Base-by-base conservation (phyloP, 2,113 vertebrate genomes). In the Tachysurus vachellii region DNA sequence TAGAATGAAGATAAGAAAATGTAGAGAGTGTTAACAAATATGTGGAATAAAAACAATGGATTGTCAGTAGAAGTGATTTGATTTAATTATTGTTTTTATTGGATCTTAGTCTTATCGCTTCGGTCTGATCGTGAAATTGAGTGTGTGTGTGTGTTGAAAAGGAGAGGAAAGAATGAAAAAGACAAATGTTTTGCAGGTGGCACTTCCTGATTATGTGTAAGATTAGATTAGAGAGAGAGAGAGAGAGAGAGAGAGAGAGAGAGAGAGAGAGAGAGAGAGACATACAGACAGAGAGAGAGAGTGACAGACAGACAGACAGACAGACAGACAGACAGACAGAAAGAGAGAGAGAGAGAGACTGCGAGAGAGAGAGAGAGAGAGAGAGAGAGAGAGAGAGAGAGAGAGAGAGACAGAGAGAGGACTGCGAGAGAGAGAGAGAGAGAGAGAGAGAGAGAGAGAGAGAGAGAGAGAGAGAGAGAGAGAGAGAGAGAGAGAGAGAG, bases 161-260 rank as follows among this genome's bases (percentile, higher is more conserved):
- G 14, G 19, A 13, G 14, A 23, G 50, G 42, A 36, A 64, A 71
- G 73, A 81, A 85, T 26, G 26, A 44, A 79, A 88, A 31, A 77
- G 26, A 44, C 1, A 12, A 16, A 54, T 31, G 31, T 54, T 56
- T 70, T 50, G n/a, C 80, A 80, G 61, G 85, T 88, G 85, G 53
- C 77, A 70, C 85, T 53, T 80, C 50, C 42, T 77, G 56, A 86
- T 86, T 79, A 82, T 28, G 28, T 1, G 14, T 73, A 44, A 42
- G 14, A 8, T 19, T 73, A 47, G 70, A 23, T 23, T 36, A 57
- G 23, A 26, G 83, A 88, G 26, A 84, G 61, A 68, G n/a, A 31
- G 57, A 83, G 14, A 21, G 31, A 50, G 21, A 77, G 53, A 77
- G 50, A 54, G 23, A 26, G 83, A 88, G 26, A 77, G 6, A 79